Conservation (phyloP, 2,797 vertebrate species). For the Crenichthys baileyi region DNA sequence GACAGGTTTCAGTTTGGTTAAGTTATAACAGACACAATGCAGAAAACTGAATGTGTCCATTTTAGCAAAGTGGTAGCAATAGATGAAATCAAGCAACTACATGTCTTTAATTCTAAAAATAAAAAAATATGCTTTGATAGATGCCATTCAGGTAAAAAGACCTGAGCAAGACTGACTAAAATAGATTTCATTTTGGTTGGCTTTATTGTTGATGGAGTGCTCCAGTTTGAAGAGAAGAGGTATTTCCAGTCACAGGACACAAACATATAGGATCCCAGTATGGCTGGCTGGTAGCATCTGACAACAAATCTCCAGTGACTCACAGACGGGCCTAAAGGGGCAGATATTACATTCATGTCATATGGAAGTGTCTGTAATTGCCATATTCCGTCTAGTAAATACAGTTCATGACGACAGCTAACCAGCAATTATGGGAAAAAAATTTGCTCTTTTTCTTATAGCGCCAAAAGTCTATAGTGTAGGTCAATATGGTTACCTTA, state of each 20-base stretch:
- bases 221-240: slow-evolving; percentile 24
- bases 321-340: slow-evolving; percentile 42
- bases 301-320: slow-evolving; percentile 53
- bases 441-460: slow-evolving; percentile 25
- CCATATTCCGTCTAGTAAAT: slow-evolving; percentile 56
- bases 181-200: slow-evolving; percentile 8
- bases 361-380: slow-evolving; percentile 59
- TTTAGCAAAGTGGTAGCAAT: not conserved
- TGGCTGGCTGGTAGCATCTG: slow-evolving; percentile 51
- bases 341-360: slow-evolving; percentile 60
- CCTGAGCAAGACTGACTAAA: slow-evolving; percentile 1
- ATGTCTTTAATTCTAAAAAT: not conserved
- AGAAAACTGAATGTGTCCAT: not conserved
- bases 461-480: not conserved
- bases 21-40: slow-evolving; percentile 10
- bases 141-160: not conserved
- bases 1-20: not conserved
- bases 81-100: not conserved
- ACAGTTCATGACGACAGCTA: slow-evolving; percentile 41
- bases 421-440: slow-evolving; percentile 32
- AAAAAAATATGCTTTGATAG: not conserved
- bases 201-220: not conserved
- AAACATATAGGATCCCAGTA: slow-evolving; percentile 21
- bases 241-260: slow-evolving; percentile 37
- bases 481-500: slow-evolving; percentile 3